Base-by-base conservation (phyloP, 2,797 vertebrate genomes). In the Artibeus lituratus region DNA sequence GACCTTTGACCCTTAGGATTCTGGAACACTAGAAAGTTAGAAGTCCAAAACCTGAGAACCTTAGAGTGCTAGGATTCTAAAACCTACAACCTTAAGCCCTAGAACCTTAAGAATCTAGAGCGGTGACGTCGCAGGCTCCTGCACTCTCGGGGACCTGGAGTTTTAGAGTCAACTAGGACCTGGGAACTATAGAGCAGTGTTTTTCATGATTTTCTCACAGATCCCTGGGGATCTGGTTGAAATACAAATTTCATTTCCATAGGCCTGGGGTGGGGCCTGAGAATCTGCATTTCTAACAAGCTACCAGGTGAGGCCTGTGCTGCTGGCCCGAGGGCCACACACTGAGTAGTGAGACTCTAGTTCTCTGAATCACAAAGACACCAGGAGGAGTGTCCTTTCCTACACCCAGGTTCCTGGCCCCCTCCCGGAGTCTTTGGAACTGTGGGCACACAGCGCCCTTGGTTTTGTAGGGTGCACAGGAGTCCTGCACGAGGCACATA, bases 281-380 rank as follows among this genome's bases (percentile, higher is more conserved):
- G 35, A 59, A 1, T 44, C 29, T 53, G 19, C 15, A 16, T 53
- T 86, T 78, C 55, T 37, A 72, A 14, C 4, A 7, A 65, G 37
- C 0, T 0, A 32, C 22, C n/a, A 26, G 8, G 1, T 1, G 55
- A 69, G 44, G 44, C 37, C 32, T 2, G 2, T 8, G 62, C 62
- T 16, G 62, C 62, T n/a, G 29, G 29, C 29, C 57, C 0, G 14
- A 62, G 59, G 29, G 29, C 14, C 62, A 65, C 62, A 16, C 5
- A 8, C 15, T 16, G 39, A 74, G 4, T 2, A 19, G 1, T 1
- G 0, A 73, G 15, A 2, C 15, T 80, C 24, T 0, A 2, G 10
- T 7, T 47, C 49, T 32, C 8, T 6, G 37, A 49, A 1, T n/a
- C 44, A 59, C 76, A 39, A 21, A 35, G 35, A 10, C 29, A 7